Evolutionary conservation across 2,797 vertebrate genomes (phyloP), one percentile per base, ranked within the genome.

Genomic region (Dipus sagitta): DNA sequence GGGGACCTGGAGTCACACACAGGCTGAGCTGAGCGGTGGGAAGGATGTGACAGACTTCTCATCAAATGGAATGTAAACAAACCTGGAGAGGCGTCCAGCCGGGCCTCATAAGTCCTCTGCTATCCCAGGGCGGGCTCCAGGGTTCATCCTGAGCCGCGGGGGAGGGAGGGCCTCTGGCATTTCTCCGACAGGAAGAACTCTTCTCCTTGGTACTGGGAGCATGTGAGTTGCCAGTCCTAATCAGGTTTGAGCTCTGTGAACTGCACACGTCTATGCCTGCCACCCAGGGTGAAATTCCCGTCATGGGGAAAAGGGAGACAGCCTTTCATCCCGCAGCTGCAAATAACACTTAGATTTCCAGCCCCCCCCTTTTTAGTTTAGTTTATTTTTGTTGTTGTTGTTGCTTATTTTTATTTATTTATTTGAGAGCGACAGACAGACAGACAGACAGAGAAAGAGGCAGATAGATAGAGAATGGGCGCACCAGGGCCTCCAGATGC

Each of bases 41-140:
- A 62, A 79, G 38, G 30, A 8, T n/a, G 62, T 54, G 38, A 54
- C 92, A 93, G 81, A 30, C 21, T 42, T 30, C 75, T 96, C 91
- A 77, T 91, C 79, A 54, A n/a, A 32, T 75, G 91, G 85, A 95
- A 96, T 68, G 94, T 52, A 95, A 88, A 93, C 90, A 96, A 68
- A 86, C 86, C 17, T 14, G 93, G 75, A 77, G 24, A 24, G 71
- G 23, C 20, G 4, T 47, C 47, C 47, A 47, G 47, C 54, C 13
- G 13, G 54, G 4, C 2, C 32, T n/a, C 23, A 20, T 20, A 34
- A 18, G 54, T 18, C 47, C 21, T 14, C 5, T 7, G 75, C 78
- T 62, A 9, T 32, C 47, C 34, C 87, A 52, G 28, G 6, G 6
- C 72, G 23, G 64, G 67, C 42, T n/a, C 21, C 32, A 20, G 74